Evolutionary conservation across 2,797 vertebrate genomes (phyloP), one percentile per base, ranked within the genome.

Genomic region (Malurus splendens): DNA sequence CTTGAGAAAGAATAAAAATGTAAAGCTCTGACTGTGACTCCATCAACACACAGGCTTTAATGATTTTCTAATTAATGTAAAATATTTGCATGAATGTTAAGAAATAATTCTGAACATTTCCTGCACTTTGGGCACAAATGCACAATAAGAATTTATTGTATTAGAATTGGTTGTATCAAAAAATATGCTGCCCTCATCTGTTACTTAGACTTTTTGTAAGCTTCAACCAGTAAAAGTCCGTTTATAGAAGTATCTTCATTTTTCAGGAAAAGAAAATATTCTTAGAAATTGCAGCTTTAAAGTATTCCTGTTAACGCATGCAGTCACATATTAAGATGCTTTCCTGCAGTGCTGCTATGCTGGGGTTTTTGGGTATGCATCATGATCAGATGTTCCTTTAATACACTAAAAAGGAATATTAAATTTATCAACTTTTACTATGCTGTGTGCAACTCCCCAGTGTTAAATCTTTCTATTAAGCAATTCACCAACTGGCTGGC

Each of bases 361-460:
- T 44, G 33, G 10, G 1, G 10, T 9, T 22, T 87, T 84, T 85
- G 51, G 20, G 62, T 75, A 76, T 65, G 51, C 27, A n/a, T 17
- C 75, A 33, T 32, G 72, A 33, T 62, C 45, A 84, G 56, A 86
- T 1, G 3, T 81, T 89, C 44, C 50, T 79, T 79, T 74, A 89
- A 47, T 36, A 81, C n/a, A 78, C 7, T 18, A 90, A 71, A 32
- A 82, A 86, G 42, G 45, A 84, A 15, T 60, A 94, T 60, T 81
- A 84, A 82, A 86, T 67, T 83, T 61, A 79, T 76, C 64, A 86
- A 32, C 66, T 93, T 90, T 30, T 73, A 90, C 91, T 93, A 70
- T 3, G 17, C 33, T 66, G 42, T 16, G 44, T 84, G 59, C 80
- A 89, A 60, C 33, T 83, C 62, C 56, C 67, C 36, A 80, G 39